These are phyloP conservation scores for Phenganax subtilis DNA, from an alignment of 92 coral and sea anemone species.

Conservation along the genomic window DNA sequence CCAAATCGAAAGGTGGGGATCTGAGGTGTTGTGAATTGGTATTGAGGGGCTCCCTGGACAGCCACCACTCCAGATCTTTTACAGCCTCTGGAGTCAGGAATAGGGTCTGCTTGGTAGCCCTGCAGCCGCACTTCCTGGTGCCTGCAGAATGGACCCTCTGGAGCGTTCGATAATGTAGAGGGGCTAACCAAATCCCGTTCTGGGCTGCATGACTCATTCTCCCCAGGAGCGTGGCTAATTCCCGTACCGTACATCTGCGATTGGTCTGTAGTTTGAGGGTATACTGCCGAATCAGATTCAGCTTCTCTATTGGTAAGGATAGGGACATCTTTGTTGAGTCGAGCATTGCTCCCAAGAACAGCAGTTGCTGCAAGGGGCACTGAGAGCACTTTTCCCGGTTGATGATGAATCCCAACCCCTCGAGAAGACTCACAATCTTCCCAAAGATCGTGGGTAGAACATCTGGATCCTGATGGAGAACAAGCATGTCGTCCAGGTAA, in stretches of 20 bases:
- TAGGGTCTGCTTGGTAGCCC: not conserved
- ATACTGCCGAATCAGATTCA: not conserved
- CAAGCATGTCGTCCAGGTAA: too few relatives aligned
- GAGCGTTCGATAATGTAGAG: constrained; percentile 41
- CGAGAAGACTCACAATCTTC: too few relatives aligned
- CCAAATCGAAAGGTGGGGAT: constrained; percentile 34
- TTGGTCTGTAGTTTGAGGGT: not conserved
- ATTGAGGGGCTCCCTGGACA: constrained; percentile 12
- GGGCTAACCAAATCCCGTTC: constrained; percentile 49
- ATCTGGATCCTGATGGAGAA: too few relatives aligned
- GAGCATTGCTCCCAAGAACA: too few relatives aligned
- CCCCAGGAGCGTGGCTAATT: constrained; percentile 46
- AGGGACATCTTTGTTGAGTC: too few relatives aligned
- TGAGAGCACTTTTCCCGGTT: too few relatives aligned
- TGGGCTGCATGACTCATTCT: constrained; percentile 60
- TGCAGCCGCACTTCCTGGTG: not conserved
- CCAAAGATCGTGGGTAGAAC: too few relatives aligned
- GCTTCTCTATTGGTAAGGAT: too few relatives aligned
- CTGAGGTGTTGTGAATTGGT: constrained; percentile 36
- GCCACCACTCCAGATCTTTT: constrained; percentile 51
- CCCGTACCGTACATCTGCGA: constrained; percentile 24
- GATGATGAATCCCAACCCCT: too few relatives aligned
- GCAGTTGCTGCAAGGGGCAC: too few relatives aligned
- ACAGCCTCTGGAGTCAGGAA: constrained; percentile 30
- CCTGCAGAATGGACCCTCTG: constrained; percentile 34